A percentile compares a stretch with the other conserved stretches of the same genome.
These are phyloP conservation scores for Vanessa cardui DNA, from an alignment of 2,888 invertebrate species.

Conservation along the genomic window DNA sequence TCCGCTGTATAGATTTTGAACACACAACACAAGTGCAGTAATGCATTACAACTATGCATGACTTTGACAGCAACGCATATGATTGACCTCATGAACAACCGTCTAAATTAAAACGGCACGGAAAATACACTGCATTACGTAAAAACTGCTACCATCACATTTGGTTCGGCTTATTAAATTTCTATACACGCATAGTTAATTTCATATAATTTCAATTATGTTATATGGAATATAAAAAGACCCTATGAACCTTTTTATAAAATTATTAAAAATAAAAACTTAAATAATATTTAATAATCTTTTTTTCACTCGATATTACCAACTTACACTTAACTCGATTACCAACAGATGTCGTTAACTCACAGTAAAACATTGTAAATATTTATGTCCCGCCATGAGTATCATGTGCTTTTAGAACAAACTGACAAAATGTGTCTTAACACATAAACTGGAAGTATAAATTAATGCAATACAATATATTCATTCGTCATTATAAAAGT, in stretches of 20 bases:
- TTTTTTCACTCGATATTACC: too few species aligned
- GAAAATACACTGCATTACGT: neutral
- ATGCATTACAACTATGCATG: slow-evolving; percentile 2
- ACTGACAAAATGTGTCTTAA: neutral
- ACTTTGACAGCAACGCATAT: slow-evolving; percentile 15
- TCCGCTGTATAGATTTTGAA: slow-evolving; percentile 19
- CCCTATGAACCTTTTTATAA: neutral
- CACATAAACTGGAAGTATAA: neutral
- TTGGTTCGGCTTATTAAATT: neutral
- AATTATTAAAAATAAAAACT: neutral
- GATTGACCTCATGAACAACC: neutral
- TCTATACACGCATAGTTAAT: slow-evolving; percentile 13
- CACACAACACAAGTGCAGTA: slow-evolving; percentile 19
- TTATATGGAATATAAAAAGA: neutral
- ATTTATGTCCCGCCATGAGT: neutral
- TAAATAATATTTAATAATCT: neutral
- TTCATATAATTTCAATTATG: neutral
- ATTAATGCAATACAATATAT: neutral
- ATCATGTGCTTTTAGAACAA: neutral
- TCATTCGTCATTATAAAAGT: neutral
- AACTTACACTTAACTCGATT: neutral
- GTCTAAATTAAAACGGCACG: neutral
- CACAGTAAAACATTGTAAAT: neutral
- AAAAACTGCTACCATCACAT: neutral
- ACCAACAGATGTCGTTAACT: slow-evolving; percentile 1